Percentiles rank a stretch among this genome's conserved stretches.
Conservation (phyloP, 2,888 invertebrate species). For the Pegoplata infirma region DNA sequence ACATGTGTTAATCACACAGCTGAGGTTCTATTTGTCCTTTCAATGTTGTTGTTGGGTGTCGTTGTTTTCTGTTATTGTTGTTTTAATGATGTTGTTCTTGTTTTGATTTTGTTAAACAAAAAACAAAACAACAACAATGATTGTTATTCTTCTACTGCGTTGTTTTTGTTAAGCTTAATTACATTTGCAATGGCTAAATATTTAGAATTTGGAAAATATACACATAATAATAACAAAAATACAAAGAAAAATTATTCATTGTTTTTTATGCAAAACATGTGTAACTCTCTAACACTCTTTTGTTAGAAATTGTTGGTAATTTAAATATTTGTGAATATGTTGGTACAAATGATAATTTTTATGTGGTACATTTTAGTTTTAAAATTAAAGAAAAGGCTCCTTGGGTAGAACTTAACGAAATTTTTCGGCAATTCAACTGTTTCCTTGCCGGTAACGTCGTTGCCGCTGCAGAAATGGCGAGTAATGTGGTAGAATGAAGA, state of each 20-base stretch:
- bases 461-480: too few species aligned
- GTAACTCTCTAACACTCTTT: conserved; percentile 62
- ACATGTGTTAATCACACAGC: conserved; percentile 64
- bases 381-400: too few species aligned
- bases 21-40: conserved; percentile 60
- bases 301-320: conserved; percentile 36
- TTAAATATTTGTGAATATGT: too few species aligned
- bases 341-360: too few species aligned
- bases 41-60: conserved; percentile 45
- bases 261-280: conserved; percentile 63
- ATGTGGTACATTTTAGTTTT: background rate
- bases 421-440: too few species aligned
- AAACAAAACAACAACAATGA: conserved; percentile 24
- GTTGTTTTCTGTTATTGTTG: conserved; percentile 48
- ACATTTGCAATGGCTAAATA: conserved; percentile 55
- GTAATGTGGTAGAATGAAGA: too few species aligned
- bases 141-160: too few species aligned
- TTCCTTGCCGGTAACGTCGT: too few species aligned
- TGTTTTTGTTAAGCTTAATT: conserved; percentile 59
- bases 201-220: too few species aligned
- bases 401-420: too few species aligned
- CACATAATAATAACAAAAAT: too few species aligned
- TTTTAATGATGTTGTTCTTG: conserved; percentile 62
- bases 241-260: conserved; percentile 59
- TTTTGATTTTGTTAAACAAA: conserved; percentile 54